Percentiles rank a stretch among this genome's conserved stretches.
phyloP scores from a whole-genome alignment of 2,797 vertebrate species.

The Coccyzus lansbergi region DNA sequence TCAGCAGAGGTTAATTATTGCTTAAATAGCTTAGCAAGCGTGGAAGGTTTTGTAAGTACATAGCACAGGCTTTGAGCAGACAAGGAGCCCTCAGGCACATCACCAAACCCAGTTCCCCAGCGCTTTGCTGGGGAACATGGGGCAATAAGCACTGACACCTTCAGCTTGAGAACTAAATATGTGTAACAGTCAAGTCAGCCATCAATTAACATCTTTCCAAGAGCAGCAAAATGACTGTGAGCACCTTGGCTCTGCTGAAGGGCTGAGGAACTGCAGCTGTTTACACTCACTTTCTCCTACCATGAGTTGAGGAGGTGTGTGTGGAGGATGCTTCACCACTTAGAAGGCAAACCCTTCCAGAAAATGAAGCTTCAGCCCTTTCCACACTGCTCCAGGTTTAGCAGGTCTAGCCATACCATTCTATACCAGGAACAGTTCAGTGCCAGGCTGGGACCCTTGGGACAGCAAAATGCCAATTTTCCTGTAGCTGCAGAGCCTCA shows the following conservation, averaged over 20 bases:
- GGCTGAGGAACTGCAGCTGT: not conserved
- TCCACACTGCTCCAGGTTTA: not conserved
- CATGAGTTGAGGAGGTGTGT: rapidly evolving
- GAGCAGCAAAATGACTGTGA: not conserved
- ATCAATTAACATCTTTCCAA: too few species aligned
- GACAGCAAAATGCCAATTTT: not conserved
- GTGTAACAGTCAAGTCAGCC: not conserved
- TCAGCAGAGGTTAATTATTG: not conserved
- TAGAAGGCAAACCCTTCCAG: not conserved
- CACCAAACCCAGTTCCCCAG: not conserved
- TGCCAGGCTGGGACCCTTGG: not conserved
- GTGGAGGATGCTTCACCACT: rapidly evolving
- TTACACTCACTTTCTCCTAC: not conserved
- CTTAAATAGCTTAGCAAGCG: not conserved
- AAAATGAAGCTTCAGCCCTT: not conserved
- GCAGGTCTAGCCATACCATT: not conserved
- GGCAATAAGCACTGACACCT: not conserved
- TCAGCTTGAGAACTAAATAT: not conserved
- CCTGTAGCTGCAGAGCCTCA: not conserved
- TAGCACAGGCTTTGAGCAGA: not conserved
- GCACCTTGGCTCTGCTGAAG: not conserved
- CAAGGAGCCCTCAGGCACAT: rapidly evolving
- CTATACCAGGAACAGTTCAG: not conserved
- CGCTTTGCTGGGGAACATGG: not conserved
- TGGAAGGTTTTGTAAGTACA: rapidly evolving